phyloP scores from a whole-genome alignment of 2,888 invertebrate species.

The Loripinus fragilis region DNA sequence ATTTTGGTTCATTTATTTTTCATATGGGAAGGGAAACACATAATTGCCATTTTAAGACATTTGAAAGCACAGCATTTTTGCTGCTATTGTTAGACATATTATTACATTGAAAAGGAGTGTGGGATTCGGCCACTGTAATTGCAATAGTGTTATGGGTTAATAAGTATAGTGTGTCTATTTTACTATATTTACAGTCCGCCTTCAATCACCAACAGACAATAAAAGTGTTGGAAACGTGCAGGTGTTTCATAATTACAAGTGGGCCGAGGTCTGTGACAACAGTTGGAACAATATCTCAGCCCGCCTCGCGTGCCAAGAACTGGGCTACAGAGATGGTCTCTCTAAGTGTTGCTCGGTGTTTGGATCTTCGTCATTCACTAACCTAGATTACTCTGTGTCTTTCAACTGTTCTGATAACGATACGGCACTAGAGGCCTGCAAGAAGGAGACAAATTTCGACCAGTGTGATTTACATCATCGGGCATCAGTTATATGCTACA shows the following conservation, averaged over 20 bases:
- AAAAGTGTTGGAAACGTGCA: conserved; percentile 53
- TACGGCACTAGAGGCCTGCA: conserved; percentile 58
- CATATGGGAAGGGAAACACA: too few species aligned
- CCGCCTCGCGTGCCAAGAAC: conserved; percentile 64
- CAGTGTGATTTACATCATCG: conserved; percentile 57
- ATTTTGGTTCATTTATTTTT: too few species aligned
- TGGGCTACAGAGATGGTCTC: conserved; percentile 54
- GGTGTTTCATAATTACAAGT: conserved; percentile 46
- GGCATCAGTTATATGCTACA: conserved; percentile 70
- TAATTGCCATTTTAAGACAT: too few species aligned
- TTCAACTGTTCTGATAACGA: conserved; percentile 67
- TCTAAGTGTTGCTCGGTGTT: conserved; percentile 61
- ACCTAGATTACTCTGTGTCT: conserved; percentile 34
- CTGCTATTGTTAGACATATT: too few species aligned
- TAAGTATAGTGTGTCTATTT: too few species aligned
- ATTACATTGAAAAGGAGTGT: too few species aligned
- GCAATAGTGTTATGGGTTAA: too few species aligned
- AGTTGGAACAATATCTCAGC: conserved; percentile 70
- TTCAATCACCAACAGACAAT: conserved; percentile 29
- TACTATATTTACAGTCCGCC: conserved; percentile 44
- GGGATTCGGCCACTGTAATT: too few species aligned
- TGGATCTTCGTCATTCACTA: conserved; percentile 44
- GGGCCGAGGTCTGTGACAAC: conserved; percentile 70
- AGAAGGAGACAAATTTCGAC: conserved; percentile 30
- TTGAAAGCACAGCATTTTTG: too few species aligned